These are phyloP conservation scores for Tragopan temminckii DNA, from an alignment of 2,797 vertebrate species.

Conservation along the genomic window DNA sequence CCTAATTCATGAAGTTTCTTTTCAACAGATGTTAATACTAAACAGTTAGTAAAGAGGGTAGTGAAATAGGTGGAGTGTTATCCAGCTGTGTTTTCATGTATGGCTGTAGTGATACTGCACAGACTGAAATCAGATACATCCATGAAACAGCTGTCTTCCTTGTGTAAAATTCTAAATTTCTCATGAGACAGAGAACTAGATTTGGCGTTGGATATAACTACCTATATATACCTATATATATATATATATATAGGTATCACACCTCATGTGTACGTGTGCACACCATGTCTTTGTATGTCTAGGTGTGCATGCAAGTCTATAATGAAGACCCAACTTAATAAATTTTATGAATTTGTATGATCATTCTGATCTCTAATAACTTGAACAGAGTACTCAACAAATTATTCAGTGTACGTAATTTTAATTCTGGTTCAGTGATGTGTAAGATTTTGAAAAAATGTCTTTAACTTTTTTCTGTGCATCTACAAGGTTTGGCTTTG, in stretches of 20 bases:
- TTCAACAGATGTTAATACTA: slow-evolving; percentile 66
- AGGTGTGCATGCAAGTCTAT: background rate
- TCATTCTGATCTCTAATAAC: background rate
- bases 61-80: slow-evolving; percentile 67
- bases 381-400: background rate
- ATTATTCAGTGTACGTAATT: background rate
- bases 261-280: background rate
- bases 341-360: background rate
- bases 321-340: background rate
- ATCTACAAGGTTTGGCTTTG: background rate
- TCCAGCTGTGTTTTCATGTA: slow-evolving; percentile 73
- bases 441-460: background rate
- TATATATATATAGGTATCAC: background rate
- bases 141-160: slow-evolving; percentile 63
- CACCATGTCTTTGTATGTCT: background rate
- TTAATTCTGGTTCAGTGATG: background rate
- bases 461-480: background rate
- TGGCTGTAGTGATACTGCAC: slow-evolving; percentile 60
- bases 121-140: slow-evolving; percentile 75
- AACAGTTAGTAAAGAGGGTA: slow-evolving; percentile 60
- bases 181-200: slow-evolving; percentile 52
- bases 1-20: slow-evolving; percentile 36
- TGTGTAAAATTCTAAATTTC: slow-evolving; percentile 57
- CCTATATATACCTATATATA: background rate
- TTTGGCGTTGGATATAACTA: background rate